Evolutionary conservation across 2,797 vertebrate genomes (phyloP), one percentile per base, ranked within the genome.

Genomic region (Trachurus trachurus): DNA sequence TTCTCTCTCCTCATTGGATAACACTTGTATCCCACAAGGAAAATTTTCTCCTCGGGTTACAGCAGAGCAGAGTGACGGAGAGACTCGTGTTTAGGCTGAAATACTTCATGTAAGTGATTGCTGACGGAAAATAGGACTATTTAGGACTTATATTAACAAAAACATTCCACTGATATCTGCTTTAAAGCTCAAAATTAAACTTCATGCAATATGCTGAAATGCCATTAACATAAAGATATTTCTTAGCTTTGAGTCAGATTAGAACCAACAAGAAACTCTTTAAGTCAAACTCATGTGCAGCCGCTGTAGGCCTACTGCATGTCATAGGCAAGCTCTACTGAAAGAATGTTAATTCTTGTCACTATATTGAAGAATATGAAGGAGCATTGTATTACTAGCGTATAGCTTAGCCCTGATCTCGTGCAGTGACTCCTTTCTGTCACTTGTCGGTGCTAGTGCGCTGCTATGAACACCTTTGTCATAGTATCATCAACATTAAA

Each of bases 401-500:
- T 12, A 31, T 4, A 9, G 37, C 0, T 56, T 17, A 53, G 10
- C 29, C 49, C 0, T 22, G 62, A 15, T 56, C n/a, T 31, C n/a
- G 31, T 89, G 90, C 74, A 93, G 80, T 92, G 62, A 61, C 76
- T 39, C 26, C 15, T 62, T 66, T 83, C 68, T 74, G 79, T 60
- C 93, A 88, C 90, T 89, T 77, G 92, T 92, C 76, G 83, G 89
- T 82, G 89, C 92, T 93, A 76, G 69, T 85, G 88, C 22, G 64
- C 87, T 77, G 58, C 57, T 9, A 42, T 31, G 50, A 58, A 52
- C 52, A 44, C 6, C n/a, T 50, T 47, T 64, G 65, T 73, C 42
- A 44, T 7, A 40, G 45, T 59, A 71, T 72, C 53, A 59, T 66
- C 63, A 87, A 77, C 59, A 69, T 65, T 77, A 62, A 68, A 78